Conservation (phyloP, 1,140 invertebrate genomes). For the Magallana gigas region DNA sequence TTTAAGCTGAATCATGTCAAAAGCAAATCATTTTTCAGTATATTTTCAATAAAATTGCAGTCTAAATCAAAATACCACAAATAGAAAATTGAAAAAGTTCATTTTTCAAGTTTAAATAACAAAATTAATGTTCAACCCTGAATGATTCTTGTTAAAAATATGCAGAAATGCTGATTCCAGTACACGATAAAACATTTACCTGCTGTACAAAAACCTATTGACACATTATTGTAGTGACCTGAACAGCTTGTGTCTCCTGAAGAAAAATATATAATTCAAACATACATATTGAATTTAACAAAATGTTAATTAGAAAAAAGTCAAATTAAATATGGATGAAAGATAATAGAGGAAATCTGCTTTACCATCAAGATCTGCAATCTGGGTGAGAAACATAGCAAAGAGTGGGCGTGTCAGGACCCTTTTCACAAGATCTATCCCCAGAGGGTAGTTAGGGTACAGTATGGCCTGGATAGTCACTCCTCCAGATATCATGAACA, state of each 20-base stretch:
- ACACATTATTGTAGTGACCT: slow-evolving; percentile 42
- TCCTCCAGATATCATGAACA: slow-evolving; percentile 79
- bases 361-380: slow-evolving; percentile 76
- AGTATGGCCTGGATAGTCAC: slow-evolving; percentile 79
- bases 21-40: background rate
- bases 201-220: slow-evolving; percentile 52
- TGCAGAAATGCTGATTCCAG: no score
- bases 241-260: slow-evolving; percentile 56
- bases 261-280: background rate
- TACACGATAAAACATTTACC: slow-evolving; percentile 48
- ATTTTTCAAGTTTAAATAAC: no score
- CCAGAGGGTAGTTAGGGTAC: slow-evolving; percentile 78
- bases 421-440: slow-evolving; percentile 71
- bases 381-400: slow-evolving; percentile 79
- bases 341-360: no score
- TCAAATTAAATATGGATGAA: no score
- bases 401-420: slow-evolving; percentile 78
- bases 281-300: background rate
- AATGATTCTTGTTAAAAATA: no score
- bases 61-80: no score
- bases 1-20: no score
- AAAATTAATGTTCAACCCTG: no score
- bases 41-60: no score
- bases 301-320: background rate
- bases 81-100: no score